These are phyloP conservation scores for Bucco capensis DNA, from an alignment of 2,113 vertebrate species.

Conservation along the genomic window DNA sequence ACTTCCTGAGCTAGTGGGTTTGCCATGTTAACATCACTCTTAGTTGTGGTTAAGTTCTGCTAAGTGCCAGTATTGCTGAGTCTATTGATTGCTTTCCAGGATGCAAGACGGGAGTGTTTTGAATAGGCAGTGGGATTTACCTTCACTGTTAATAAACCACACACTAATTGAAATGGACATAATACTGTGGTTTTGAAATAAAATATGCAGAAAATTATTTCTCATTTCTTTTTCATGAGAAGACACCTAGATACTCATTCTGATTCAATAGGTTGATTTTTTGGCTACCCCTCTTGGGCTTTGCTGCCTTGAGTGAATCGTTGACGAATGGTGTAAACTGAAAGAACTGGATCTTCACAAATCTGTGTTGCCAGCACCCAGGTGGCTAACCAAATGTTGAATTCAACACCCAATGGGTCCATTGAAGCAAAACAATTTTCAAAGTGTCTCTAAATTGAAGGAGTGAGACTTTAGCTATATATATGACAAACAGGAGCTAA, in stretches of 20 bases:
- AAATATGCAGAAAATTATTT: background rate
- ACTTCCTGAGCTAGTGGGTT: slow-evolving; percentile 28
- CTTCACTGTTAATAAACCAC: background rate
- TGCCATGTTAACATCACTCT: slow-evolving; percentile 3
- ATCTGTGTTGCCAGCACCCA: background rate
- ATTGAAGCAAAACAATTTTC: background rate
- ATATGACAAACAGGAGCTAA: background rate
- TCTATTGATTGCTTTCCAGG: background rate
- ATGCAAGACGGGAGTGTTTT: background rate
- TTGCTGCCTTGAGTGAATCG: background rate
- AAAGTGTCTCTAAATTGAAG: background rate
- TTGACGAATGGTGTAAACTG: background rate
- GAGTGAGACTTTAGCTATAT: background rate
- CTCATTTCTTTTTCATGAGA: background rate
- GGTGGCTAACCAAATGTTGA: background rate
- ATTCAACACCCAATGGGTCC: background rate
- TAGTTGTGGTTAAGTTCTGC: slow-evolving; percentile 5
- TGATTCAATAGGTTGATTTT: background rate
- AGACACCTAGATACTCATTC: background rate
- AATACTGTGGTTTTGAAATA: background rate
- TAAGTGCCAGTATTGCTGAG: background rate
- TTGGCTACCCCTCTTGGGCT: background rate
- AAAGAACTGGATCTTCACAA: background rate
- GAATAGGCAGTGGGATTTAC: background rate
- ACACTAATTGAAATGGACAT: background rate